Evolutionary conservation across 2,113 vertebrate genomes (phyloP), one percentile per base, ranked within the genome.

Genomic region (Lophotis ruficrista): DNA sequence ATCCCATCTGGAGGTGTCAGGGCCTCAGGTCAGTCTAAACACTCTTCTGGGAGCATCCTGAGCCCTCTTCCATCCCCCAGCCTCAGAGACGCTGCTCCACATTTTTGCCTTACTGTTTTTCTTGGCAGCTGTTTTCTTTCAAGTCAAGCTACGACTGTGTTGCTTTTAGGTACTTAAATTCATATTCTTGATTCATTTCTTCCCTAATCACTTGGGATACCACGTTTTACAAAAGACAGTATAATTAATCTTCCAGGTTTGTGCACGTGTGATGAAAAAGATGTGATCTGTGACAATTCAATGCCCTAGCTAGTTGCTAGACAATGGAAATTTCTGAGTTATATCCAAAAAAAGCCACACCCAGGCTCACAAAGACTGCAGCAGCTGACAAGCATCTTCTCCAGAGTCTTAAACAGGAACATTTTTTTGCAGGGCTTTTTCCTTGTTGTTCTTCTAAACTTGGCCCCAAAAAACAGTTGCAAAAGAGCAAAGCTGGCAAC

Each of bases 201-300:
- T 89, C 82, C 83, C 83, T 84, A 93, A 71, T 93, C 93, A 90
- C 84, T 83, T 66, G 81, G 90, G 95, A 95, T 93, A 70, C 68
- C 35, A 62, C 53, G 2, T 93, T 93, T 95, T 94, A 89, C 85
- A 88, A 71, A 96, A 87, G 57, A 33, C 73, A 90, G 54, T 62
- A 15, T 91, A 96, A 97, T 96, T 95, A 97, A 95, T 93, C 96
- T 96, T 92, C 84, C 82, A 82, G 68, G 83, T 91, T 93, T 82
- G 30, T 94, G 89, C 85, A 77, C 61, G 61, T 89, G 78, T 73
- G 62, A 89, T 91, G 86, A 87, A 82, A 81, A 96, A 95, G 92
- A 90, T 79, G 93, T 94, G 95, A 96, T 90, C 92, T 1, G 0
- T 93, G 84, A 93, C 93, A 93, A 86, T 96, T 90, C 91, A 94